phyloP scores from a whole-genome alignment of 30 jellyfish, hydroid and myxozoan genomes.

The Sanderia malayensis region DNA sequence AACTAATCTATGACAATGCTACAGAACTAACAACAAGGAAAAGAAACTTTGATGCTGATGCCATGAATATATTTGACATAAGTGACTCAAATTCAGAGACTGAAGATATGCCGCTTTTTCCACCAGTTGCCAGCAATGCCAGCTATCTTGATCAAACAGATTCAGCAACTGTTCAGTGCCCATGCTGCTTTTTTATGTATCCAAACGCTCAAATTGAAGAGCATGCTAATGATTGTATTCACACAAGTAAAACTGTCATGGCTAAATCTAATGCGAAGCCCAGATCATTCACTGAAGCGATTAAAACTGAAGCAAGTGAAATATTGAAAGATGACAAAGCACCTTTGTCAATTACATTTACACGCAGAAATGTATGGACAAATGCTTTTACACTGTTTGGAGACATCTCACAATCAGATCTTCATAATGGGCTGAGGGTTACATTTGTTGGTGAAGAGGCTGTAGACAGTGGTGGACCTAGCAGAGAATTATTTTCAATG shows the following conservation, averaged over 20 bases:
- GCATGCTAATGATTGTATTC: constrained; percentile 9
- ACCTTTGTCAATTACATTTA: constrained; percentile 15
- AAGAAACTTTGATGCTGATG: constrained; percentile 1
- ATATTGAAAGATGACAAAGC: background rate
- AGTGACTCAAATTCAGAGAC: background rate
- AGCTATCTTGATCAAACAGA: background rate
- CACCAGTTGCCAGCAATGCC: background rate
- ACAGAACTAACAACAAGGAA: background rate
- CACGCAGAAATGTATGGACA: constrained; percentile 17
- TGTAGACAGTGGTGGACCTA: constrained; percentile 17
- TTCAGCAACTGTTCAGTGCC: constrained; percentile 2
- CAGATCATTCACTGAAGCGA: constrained; percentile 1
- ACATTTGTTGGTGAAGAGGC: constrained; percentile 12
- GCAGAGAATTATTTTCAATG: constrained; percentile 5
- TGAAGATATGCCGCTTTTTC: background rate
- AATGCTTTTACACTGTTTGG: background rate
- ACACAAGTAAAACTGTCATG: background rate
- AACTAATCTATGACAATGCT: background rate
- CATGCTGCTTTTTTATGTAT: constrained; percentile 7
- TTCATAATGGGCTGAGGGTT: constrained; percentile 3
- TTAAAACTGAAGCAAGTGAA: constrained; percentile 7
- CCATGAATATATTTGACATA: background rate
- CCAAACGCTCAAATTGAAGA: constrained; percentile 11
- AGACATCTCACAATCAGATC: constrained; percentile 15
- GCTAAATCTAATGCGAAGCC: background rate